A percentile compares a stretch with the other conserved stretches of the same genome.
Evolutionary conservation across 2,888 invertebrate genomes (phyloP).

Genomic region (Diarsia rubi): DNA sequence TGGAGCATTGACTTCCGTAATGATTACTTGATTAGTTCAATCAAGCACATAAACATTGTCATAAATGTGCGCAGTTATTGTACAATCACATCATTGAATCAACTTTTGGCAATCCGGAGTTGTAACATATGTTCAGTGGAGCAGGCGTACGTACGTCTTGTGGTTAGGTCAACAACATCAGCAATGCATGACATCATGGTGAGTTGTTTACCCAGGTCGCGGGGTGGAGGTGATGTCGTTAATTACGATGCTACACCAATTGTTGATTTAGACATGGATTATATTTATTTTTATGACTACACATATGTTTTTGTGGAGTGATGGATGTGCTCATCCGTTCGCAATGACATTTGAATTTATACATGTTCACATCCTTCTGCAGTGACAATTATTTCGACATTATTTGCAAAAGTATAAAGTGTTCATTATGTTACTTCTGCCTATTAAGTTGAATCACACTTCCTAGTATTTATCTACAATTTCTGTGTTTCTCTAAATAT

Average conservation of each 20-base stretch:
- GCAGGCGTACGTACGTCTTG: conserved; percentile 64
- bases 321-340: conserved; percentile 40
- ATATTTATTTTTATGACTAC: conserved; percentile 57
- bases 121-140: conserved; percentile 62
- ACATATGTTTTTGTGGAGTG: conserved; percentile 37
- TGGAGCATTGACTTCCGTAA: conserved; percentile 20
- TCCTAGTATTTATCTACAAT: conserved; percentile 28
- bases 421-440: conserved; percentile 8
- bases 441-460: conserved; percentile 27
- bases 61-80: conserved; percentile 19
- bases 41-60: conserved; percentile 17
- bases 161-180: conserved; percentile 86
- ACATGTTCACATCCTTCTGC: conserved; percentile 23
- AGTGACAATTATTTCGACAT: conserved; percentile 25
- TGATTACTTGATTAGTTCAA: background rate
- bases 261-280: conserved; percentile 76
- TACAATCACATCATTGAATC: conserved; percentile 48
- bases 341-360: conserved; percentile 36
- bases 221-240: conserved; percentile 82
- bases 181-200: conserved; percentile 84
- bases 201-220: conserved; percentile 84
- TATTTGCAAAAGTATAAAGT: conserved; percentile 23
- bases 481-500: conserved; percentile 32
- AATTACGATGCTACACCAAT: conserved; percentile 78
- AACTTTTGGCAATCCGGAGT: conserved; percentile 36